Evolutionary conservation across 2,797 vertebrate species (phyloP), one percentile per base, ranked within the genome.

Genomic region (Poeciliopsis paucimaculata): DNA sequence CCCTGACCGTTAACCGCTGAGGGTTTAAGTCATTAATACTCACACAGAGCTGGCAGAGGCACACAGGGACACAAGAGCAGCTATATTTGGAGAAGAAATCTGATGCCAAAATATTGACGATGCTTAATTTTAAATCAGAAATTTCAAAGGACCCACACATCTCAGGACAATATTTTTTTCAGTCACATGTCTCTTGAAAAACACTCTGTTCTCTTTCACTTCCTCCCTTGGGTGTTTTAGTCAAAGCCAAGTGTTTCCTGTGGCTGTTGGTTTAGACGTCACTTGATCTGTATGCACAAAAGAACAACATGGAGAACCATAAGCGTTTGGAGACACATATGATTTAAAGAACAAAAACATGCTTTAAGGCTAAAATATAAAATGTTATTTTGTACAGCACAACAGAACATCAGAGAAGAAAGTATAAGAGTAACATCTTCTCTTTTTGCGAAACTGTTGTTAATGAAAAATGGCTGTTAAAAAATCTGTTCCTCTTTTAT

Each of bases 171-270:
- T 34, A 1, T 64, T 36, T 62, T 64, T 36, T 64, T 36, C 7
- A 64, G 34, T 64, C 62, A 64, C 60, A 79, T 47, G 51, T 28
- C 16, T 55, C 10, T 36, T 36, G 36, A 36, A 36, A 36, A 36
- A 39, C 36, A 39, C 68, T 72, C 76, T 89, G 90, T 91, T 90
- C 90, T 83, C 55, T 91, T 86, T 92, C 80, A 88, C 85, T 92
- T 94, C 93, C 92, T 93, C 91, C 60, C 80, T n/a, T 43, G 81
- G 83, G 89, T 53, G 79, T 39, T 80, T 84, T 26, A 41, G 36
- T 76, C 1, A 45, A 77, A 72, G 68, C 60, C 77, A 75, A 86
- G 77, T 77, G 78, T 84, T 90, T 93, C 87, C 89, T 90, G 77
- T 89, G 2, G 82, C 55, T 68, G 39, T 78, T 53, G 73, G 47